Conservation (phyloP, 2,113 vertebrate genomes). For the Tetrax tetrax region DNA sequence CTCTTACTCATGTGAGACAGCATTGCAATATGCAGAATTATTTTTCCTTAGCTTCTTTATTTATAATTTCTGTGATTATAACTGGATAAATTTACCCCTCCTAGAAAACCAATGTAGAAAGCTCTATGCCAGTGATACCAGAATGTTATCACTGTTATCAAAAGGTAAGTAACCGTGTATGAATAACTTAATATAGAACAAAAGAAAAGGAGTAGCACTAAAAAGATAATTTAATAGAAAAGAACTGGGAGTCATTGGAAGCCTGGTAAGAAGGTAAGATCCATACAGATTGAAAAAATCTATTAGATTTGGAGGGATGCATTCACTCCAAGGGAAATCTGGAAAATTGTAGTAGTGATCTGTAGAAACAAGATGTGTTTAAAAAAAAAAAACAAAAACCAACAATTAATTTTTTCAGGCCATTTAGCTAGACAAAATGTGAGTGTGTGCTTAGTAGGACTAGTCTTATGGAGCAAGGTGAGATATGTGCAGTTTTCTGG, state of each 20-base stretch:
- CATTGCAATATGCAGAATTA: not conserved
- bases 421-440: not conserved
- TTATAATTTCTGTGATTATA: not conserved
- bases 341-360: not conserved
- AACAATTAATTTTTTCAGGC: not conserved
- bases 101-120: not conserved
- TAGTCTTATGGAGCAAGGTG: not conserved
- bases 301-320: not conserved
- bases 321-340: not conserved
- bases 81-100: not conserved
- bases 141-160: not conserved
- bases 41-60: not conserved
- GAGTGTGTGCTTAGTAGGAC: not conserved
- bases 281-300: not conserved
- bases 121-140: not conserved
- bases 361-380: not conserved
- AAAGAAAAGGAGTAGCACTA: not conserved
- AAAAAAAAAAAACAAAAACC: not conserved
- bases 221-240: not conserved
- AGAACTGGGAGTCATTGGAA: not conserved
- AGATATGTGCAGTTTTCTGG: not conserved
- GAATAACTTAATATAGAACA: too few relatives aligned
- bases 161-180: too few relatives aligned
- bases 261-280: not conserved
- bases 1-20: slow-evolving; percentile 8